Evolutionary conservation across 2,888 invertebrate genomes (phyloP).

Genomic region (Silvanus unidentatus): DNA sequence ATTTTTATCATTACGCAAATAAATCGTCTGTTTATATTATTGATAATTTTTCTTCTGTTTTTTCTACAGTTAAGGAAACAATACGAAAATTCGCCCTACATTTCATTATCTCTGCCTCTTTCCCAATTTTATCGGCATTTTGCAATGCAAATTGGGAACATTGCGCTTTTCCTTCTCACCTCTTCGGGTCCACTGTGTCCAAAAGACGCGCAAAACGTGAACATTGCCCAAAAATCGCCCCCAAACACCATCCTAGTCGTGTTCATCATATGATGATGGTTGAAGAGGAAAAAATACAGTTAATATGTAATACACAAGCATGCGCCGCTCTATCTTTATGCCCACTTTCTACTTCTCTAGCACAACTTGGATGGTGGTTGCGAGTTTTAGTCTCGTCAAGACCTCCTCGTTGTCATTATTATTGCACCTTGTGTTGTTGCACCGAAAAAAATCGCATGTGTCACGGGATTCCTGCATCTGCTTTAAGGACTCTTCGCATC

Average conservation of each 20-base stretch:
- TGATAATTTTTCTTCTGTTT: too few species aligned
- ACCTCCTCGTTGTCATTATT: constrained; percentile 27
- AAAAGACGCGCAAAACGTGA: too few species aligned
- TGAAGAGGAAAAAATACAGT: constrained; percentile 33
- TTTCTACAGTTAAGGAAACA: constrained; percentile 1
- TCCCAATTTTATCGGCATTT: too few species aligned
- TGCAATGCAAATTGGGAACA: too few species aligned
- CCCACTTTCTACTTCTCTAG: constrained; percentile 41
- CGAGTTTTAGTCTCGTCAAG: constrained; percentile 38
- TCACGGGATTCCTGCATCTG: neutral
- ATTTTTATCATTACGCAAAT: too few species aligned
- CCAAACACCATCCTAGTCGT: neutral
- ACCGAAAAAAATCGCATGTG: constrained; percentile 7
- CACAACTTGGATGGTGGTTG: constrained; percentile 27
- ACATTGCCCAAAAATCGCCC: neutral
- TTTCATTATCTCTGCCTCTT: neutral
- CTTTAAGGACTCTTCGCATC: neutral
- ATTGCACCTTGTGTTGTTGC: constrained; percentile 7
- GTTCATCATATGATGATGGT: too few species aligned
- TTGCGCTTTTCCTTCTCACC: too few species aligned
- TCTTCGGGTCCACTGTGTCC: too few species aligned
- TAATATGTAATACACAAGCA: constrained; percentile 31
- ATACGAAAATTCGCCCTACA: constrained; percentile 2
- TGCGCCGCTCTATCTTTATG: constrained; percentile 36
- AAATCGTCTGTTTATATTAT: too few species aligned